Evolutionary conservation across 2,888 invertebrate species (phyloP).

Genomic region (Sarcophaga caerulescens): DNA sequence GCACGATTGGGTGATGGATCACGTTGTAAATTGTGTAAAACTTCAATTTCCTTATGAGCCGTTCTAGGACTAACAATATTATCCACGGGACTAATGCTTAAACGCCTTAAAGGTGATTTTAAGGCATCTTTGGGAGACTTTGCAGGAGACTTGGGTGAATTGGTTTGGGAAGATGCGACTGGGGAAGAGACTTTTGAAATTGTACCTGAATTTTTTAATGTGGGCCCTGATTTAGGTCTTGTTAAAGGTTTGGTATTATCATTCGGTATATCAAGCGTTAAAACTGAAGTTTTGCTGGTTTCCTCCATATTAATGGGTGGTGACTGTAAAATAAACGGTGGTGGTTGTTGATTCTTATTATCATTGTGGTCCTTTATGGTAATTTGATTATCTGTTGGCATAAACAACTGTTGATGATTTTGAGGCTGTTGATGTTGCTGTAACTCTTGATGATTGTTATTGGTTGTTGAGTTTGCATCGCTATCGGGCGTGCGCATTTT

Average conservation of each 20-base stretch:
- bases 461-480: conserved; percentile 84
- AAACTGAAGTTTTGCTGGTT: conserved; percentile 70
- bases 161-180: conserved; percentile 46
- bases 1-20: conserved; percentile 85
- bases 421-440: conserved; percentile 71
- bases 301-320: conserved; percentile 35
- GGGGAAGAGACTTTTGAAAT: conserved; percentile 1
- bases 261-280: conserved; percentile 78
- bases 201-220: background rate
- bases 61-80: conserved; percentile 80
- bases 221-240: conserved; percentile 34
- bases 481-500: conserved; percentile 93
- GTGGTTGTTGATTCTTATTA: conserved; percentile 33
- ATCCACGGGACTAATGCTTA: conserved; percentile 82
- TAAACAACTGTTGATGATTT: conserved; percentile 12
- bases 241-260: conserved; percentile 80
- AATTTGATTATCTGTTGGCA: background rate
- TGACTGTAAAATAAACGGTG: conserved; percentile 57
- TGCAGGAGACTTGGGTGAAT: conserved; percentile 60
- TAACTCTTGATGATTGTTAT: conserved; percentile 57
- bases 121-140: conserved; percentile 72
- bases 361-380: conserved; percentile 1
- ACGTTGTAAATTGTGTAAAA: conserved; percentile 86
- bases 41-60: conserved; percentile 85
- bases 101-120: conserved; percentile 74